A percentile compares a stretch with the other conserved stretches of the same genome.
These are phyloP conservation scores for Triops cancriformis DNA, from an alignment of 1,140 invertebrate species.

Conservation along the genomic window DNA sequence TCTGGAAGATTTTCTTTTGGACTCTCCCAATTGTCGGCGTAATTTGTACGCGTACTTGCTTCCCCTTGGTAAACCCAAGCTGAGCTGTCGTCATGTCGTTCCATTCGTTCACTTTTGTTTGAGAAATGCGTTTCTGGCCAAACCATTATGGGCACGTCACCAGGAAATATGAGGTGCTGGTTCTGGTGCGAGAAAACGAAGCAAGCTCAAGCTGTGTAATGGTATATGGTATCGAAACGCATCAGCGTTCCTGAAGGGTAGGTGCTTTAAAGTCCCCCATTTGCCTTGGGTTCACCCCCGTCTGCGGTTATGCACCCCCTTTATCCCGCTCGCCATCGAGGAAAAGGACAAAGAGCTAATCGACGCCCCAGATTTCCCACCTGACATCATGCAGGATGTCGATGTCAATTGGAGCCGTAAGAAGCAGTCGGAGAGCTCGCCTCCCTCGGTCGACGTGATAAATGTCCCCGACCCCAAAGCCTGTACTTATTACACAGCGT, in stretches of 20 bases:
- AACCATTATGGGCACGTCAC: conserved; percentile 9
- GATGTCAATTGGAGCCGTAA: not conserved
- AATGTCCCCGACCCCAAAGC: not conserved
- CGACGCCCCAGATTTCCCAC: conserved; percentile 8
- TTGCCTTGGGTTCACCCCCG: not conserved
- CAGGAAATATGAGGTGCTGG: conserved; percentile 2
- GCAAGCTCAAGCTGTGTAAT: conserved; percentile 3
- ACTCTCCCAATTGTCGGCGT: no score
- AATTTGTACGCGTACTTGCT: no score
- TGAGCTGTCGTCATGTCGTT: no score
- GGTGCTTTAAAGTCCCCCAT: not conserved
- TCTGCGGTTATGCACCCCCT: not conserved
- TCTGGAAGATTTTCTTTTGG: no score
- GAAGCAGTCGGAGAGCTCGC: not conserved
- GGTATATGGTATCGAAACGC: not conserved
- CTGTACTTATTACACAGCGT: not conserved
- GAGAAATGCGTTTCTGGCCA: conserved; percentile 12
- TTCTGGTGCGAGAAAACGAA: not conserved
- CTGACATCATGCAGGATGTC: not conserved
- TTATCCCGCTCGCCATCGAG: not conserved
- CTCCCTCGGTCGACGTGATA: not conserved
- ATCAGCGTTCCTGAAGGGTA: not conserved
- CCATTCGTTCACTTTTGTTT: not conserved
- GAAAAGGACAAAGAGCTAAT: not conserved
- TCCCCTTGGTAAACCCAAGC: no score